Conservation (phyloP, 2,113 vertebrate species). For the Podarcis cretensis region DNA sequence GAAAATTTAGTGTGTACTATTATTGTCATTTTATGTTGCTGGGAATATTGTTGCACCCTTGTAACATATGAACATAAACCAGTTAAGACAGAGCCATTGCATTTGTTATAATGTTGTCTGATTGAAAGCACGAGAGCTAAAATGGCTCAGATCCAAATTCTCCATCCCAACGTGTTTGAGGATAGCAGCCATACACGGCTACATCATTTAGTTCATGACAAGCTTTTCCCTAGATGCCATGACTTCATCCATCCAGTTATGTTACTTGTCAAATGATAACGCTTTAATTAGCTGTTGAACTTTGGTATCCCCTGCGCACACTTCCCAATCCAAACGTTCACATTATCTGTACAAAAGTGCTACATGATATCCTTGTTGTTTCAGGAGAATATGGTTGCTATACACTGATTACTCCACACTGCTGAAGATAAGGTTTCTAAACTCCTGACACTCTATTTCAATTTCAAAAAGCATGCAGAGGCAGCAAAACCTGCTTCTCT, state of each 20-base stretch:
- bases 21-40: constrained; percentile 22
- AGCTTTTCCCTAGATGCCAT: constrained; percentile 67
- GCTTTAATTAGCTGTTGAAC: constrained; percentile 80
- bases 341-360: constrained; percentile 83
- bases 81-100: not conserved
- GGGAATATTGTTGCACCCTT: constrained; percentile 64
- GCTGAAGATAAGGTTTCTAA: constrained; percentile 76
- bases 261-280: constrained; percentile 78
- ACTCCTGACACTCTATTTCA: constrained; percentile 72
- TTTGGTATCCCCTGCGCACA: constrained; percentile 73
- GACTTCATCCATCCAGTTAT: constrained; percentile 69
- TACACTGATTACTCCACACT: constrained; percentile 72
- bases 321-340: constrained; percentile 73
- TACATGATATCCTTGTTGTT: constrained; percentile 81
- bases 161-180: not conserved
- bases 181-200: constrained; percentile 32
- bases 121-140: not conserved
- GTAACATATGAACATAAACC: constrained; percentile 1
- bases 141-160: not conserved
- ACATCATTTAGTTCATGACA: constrained; percentile 60
- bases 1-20: not conserved
- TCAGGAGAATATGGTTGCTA: constrained; percentile 76
- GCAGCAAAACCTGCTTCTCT: constrained; percentile 43
- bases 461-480: constrained; percentile 48
- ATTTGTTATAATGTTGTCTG: not conserved